Evolutionary conservation across 2,888 invertebrate genomes (phyloP).

Genomic region (Polyommatus icarus): DNA sequence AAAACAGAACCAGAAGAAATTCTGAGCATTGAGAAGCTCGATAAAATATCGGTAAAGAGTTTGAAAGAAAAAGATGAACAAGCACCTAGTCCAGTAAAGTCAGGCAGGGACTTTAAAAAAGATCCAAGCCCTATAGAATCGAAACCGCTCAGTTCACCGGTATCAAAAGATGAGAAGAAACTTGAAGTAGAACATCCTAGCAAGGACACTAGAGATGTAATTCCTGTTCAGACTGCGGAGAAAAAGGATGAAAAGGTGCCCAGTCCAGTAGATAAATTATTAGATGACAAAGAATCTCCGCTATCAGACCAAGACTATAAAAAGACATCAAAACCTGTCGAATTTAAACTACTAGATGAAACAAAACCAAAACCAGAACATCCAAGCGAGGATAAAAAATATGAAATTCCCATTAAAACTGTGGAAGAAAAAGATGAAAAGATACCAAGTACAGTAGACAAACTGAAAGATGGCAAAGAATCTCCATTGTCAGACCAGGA

Average conservation of each 20-base stretch:
- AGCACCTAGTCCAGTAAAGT: not conserved
- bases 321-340: slow-evolving; percentile 34
- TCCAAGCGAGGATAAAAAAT: too few species aligned
- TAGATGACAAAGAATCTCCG: not conserved
- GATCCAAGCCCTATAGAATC: not conserved
- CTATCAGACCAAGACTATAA: not conserved
- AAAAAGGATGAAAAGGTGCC: not conserved
- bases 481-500: too few species aligned
- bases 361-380: not conserved
- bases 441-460: too few species aligned
- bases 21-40: not conserved
- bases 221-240: not conserved
- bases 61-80: slow-evolving; percentile 23
- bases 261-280: not conserved
- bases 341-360: not conserved
- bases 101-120: not conserved
- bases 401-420: too few species aligned
- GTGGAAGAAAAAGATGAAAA: too few species aligned
- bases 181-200: not conserved
- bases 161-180: not conserved
- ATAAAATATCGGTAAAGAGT: not conserved
- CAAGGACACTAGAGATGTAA: not conserved
- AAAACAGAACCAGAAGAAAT: not conserved
- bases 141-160: not conserved
- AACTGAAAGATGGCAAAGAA: too few species aligned